Conservation (phyloP, 2,113 vertebrate species). For the Bungarus multicinctus region DNA sequence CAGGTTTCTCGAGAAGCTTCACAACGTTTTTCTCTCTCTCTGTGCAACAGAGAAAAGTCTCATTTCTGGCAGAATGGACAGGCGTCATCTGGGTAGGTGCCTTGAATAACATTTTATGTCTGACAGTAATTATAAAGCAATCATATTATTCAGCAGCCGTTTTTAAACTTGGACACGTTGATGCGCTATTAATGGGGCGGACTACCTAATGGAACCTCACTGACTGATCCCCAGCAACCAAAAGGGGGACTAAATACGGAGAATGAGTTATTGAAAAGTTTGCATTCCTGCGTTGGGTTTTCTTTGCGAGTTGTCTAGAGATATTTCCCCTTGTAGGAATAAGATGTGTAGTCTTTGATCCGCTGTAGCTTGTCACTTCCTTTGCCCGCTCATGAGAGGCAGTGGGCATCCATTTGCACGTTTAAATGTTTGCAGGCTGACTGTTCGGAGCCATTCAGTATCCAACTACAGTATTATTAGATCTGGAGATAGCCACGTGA, state of each 20-base stretch:
- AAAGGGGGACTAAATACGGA: background rate
- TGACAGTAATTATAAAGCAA: background rate
- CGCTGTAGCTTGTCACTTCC: background rate
- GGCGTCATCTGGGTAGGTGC: background rate
- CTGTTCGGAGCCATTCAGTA: background rate
- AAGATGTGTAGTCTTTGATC: background rate
- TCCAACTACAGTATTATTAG: background rate
- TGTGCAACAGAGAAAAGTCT: background rate
- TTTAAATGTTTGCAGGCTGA: background rate
- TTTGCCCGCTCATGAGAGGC: background rate
- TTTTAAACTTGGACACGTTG: background rate
- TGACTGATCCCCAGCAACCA: background rate
- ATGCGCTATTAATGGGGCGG: background rate
- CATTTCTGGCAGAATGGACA: background rate
- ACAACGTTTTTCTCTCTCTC: background rate
- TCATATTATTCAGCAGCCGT: background rate
- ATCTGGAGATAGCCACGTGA: background rate
- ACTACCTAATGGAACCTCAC: background rate
- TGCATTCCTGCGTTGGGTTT: background rate
- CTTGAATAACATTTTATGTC: background rate
- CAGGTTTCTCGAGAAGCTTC: background rate
- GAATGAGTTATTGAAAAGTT: background rate
- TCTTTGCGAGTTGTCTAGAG: background rate
- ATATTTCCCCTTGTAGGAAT: background rate
- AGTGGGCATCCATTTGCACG: background rate